Evolutionary conservation across 2,113 vertebrate species (phyloP).

Genomic region (Calcarius ornatus): DNA sequence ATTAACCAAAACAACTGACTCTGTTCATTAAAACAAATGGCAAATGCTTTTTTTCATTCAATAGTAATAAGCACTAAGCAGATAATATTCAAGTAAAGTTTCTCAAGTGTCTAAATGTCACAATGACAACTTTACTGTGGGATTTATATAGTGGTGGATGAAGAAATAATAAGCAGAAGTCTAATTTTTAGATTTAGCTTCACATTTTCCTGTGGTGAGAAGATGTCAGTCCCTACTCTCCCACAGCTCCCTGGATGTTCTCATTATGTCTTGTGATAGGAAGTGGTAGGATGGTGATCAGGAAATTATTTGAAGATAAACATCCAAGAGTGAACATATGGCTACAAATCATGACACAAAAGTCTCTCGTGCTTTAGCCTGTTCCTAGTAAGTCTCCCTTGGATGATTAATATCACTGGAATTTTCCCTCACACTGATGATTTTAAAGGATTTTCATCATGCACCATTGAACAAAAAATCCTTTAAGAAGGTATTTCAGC

Average conservation of each 20-base stretch:
- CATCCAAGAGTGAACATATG: background rate
- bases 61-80: background rate
- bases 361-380: background rate
- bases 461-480: background rate
- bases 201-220: fast-evolving
- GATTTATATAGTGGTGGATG: background rate
- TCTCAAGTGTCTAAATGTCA: background rate
- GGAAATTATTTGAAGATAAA: background rate
- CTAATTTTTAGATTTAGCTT: background rate
- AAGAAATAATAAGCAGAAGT: background rate
- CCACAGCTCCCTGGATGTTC: background rate
- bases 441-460: background rate
- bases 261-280: background rate
- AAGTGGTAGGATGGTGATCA: background rate
- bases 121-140: background rate
- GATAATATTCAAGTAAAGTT: background rate
- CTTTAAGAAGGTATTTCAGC: background rate
- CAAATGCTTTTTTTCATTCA: background rate
- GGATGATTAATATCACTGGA: background rate
- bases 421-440: background rate
- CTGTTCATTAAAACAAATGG: background rate
- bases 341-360: background rate
- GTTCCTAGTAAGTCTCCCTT: background rate
- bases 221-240: background rate
- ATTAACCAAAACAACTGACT: background rate